A percentile compares a stretch with the other conserved stretches of the same genome.
phyloP scores from a whole-genome alignment of 2,113 vertebrate species.

The Carassius carassius region DNA sequence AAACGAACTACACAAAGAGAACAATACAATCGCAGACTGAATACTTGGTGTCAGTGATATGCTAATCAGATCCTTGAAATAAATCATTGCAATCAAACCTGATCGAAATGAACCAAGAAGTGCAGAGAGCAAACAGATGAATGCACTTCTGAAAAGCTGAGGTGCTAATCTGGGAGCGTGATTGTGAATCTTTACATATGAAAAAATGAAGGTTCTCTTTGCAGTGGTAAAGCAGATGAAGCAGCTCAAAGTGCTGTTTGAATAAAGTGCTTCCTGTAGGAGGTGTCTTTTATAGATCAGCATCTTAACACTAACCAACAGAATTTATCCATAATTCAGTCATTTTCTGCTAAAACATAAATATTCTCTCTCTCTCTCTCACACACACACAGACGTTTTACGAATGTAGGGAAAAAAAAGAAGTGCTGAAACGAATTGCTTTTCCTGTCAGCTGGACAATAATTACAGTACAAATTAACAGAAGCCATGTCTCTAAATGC shows the following conservation, averaged over 20 bases:
- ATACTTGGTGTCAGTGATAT: not conserved
- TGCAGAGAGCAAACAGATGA: conserved; percentile 19
- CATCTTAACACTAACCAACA: conserved; percentile 30
- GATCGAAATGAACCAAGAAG: not conserved
- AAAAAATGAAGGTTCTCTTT: too few relatives aligned
- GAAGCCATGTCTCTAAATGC: conserved; percentile 5
- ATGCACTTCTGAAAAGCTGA: not conserved
- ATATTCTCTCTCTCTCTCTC: not conserved
- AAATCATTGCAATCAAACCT: not conserved
- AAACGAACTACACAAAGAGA: too few relatives aligned
- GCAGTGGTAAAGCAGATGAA: too few relatives aligned
- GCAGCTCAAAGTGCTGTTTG: conserved; percentile 67
- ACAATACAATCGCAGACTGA: conserved; percentile 5
- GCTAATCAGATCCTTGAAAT: not conserved
- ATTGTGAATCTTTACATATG: too few relatives aligned
- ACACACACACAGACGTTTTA: not conserved
- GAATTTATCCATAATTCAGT: conserved; percentile 34
- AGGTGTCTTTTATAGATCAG: conserved; percentile 51
- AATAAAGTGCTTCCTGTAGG: conserved; percentile 71
- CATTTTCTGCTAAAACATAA: not conserved
- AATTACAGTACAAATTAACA: too few relatives aligned
- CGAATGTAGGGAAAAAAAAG: too few relatives aligned
- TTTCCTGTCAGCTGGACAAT: too few relatives aligned
- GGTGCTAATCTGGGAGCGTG: conserved; percentile 1
- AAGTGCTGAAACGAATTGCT: too few relatives aligned